Evolutionary conservation across 2,113 vertebrate species (phyloP), one percentile per base, ranked within the genome.

Genomic region (Oophaga pumilio): DNA sequence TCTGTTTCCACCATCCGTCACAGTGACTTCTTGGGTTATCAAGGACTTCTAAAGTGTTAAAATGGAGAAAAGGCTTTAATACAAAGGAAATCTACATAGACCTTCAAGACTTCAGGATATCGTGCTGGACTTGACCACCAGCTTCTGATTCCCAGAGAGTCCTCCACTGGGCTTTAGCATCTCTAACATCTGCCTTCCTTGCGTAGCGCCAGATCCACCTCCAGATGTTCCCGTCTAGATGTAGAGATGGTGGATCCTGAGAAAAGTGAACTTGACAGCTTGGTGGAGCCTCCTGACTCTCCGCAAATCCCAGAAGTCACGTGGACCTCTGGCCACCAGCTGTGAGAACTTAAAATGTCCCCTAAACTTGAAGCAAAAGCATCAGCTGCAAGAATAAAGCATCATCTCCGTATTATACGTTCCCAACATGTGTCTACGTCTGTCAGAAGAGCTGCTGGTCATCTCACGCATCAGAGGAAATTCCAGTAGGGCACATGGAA

Each of bases 1-100:
- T 43, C 92, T 93, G 88, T 97, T 97, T 18, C 97, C 97, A 1
- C 95, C 95, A 49, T 96, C 96, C 78, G 93, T 96, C 66, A 96
- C 95, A 87, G 94, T 92, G 50, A 97, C 93, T 71, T 96, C 94
- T 90, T 92, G 92, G 88, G 94, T 95, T 93, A 96, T 95, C 92
- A 95, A 94, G 26, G 94, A 95, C 64, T 92, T 95, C 96, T 96
- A 91, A 85, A 74, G 18, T 49, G 26, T 71, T 78, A 56, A 78
- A 56, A 0, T 43, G 56, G 26, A 76, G 11, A 20, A 43, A 74
- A 74, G 33, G 24, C 14, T 33, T 71, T 71, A 33, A 26, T 71
- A 71, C 4, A 33, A 71, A 13, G 13, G 12, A 5, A 4, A 5
- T 11, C 3, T 6, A 18, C 20, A 50, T 18, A 50, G 71, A 49